phyloP scores from a whole-genome alignment of 1,140 invertebrate genomes.

The Plodia interpunctella region DNA sequence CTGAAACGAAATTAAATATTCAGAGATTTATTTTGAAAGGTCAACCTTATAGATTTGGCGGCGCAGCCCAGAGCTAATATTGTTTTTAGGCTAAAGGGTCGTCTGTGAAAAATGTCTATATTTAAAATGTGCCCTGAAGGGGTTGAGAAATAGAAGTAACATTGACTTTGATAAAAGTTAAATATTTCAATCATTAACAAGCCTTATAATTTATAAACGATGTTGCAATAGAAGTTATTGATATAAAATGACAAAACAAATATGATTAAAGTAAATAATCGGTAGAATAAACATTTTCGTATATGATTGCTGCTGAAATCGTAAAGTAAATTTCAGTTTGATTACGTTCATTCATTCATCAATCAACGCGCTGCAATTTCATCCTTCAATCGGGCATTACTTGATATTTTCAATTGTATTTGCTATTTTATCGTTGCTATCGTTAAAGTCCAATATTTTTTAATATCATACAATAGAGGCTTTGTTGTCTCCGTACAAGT shows the following conservation, averaged over 20 bases:
- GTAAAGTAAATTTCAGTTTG: neutral
- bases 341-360: neutral
- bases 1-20: conserved; percentile 1
- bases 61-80: neutral
- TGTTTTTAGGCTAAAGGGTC: neutral
- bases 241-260: too few relatives aligned
- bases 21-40: neutral
- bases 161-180: too few relatives aligned
- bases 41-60: neutral
- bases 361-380: conserved; percentile 1
- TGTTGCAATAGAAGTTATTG: too few relatives aligned
- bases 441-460: too few relatives aligned
- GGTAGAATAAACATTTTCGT: neutral
- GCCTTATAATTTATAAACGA: too few relatives aligned
- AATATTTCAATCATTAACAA: too few relatives aligned
- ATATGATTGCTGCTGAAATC: neutral
- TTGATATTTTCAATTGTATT: neutral
- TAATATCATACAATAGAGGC: too few relatives aligned
- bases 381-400: neutral
- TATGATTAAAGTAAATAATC: neutral
- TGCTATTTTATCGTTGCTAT: neutral
- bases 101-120: too few relatives aligned
- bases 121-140: too few relatives aligned
- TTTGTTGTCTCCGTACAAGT: too few relatives aligned
- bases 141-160: too few relatives aligned